Evolutionary conservation across 2,113 vertebrate genomes (phyloP).

Genomic region (Danionella cerebrum): DNA sequence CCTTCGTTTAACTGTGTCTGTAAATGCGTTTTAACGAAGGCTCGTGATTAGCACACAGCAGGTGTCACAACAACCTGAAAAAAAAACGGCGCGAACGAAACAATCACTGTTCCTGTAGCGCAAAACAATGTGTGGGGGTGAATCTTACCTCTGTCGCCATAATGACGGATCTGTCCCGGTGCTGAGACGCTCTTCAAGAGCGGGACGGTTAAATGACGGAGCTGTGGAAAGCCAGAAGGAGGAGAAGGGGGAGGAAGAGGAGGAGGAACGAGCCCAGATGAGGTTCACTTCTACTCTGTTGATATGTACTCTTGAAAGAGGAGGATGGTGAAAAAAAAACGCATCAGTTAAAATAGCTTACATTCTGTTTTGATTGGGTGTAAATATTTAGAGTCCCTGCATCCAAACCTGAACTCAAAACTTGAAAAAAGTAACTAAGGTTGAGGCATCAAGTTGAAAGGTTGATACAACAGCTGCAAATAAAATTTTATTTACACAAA

Average conservation of each 20-base stretch:
- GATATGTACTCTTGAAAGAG: not conserved
- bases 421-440: too few relatives aligned
- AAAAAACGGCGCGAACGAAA: not conserved
- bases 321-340: too few relatives aligned
- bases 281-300: not conserved
- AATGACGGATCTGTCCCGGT: slow-evolving; percentile 55
- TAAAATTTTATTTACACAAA: too few relatives aligned
- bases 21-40: not conserved
- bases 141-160: slow-evolving; percentile 68
- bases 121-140: slow-evolving; percentile 5
- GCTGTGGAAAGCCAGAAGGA: too few relatives aligned
- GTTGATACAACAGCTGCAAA: too few relatives aligned
- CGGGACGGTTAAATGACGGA: slow-evolving; percentile 42
- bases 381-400: too few relatives aligned
- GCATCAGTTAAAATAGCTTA: too few relatives aligned
- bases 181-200: slow-evolving; percentile 44
- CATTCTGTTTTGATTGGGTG: too few relatives aligned
- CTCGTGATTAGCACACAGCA: slow-evolving; percentile 1
- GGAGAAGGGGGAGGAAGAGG: slow-evolving; percentile 17
- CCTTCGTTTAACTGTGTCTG: not conserved
- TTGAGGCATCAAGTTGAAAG: too few relatives aligned
- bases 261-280: slow-evolving; percentile 1
- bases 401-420: too few relatives aligned
- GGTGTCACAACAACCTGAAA: slow-evolving; percentile 8
- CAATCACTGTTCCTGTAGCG: not conserved